Evolutionary conservation across 1,140 invertebrate species (phyloP).

Genomic region (Tyrophagus putrescentiae): DNA sequence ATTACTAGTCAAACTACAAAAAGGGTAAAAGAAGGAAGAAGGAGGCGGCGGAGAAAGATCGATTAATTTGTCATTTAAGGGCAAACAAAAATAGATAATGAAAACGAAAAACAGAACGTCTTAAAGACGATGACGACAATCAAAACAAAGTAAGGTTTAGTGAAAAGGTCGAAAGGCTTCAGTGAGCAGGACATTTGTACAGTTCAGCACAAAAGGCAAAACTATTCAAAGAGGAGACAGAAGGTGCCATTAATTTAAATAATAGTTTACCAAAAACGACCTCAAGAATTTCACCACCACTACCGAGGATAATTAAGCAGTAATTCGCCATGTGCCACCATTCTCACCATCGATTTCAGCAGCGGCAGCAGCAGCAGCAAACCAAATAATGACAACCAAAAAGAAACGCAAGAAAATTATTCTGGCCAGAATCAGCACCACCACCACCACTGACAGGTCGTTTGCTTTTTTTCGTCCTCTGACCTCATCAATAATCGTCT

Average conservation of each 20-base stretch:
- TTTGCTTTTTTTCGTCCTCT: neutral
- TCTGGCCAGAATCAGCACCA: neutral
- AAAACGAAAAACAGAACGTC: neutral
- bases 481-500: neutral
- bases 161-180: neutral
- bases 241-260: constrained; percentile 5
- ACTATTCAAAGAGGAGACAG: too few species aligned
- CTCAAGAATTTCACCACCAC: too few species aligned
- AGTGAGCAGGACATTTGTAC: neutral
- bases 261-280: neutral
- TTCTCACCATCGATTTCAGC: neutral
- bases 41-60: neutral
- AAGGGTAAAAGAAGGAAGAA: neutral
- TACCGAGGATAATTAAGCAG: constrained; percentile 12
- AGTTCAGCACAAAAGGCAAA: neutral
- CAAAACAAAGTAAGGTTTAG: neutral
- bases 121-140: neutral
- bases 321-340: neutral
- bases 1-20: neutral
- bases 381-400: neutral
- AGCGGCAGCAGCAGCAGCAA: too few species aligned
- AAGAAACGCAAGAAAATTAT: neutral
- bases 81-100: too few species aligned
- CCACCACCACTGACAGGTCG: neutral
- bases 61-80: constrained; percentile 4